Conservation (phyloP, 1,140 invertebrate species). For the Pomacea maculata region DNA sequence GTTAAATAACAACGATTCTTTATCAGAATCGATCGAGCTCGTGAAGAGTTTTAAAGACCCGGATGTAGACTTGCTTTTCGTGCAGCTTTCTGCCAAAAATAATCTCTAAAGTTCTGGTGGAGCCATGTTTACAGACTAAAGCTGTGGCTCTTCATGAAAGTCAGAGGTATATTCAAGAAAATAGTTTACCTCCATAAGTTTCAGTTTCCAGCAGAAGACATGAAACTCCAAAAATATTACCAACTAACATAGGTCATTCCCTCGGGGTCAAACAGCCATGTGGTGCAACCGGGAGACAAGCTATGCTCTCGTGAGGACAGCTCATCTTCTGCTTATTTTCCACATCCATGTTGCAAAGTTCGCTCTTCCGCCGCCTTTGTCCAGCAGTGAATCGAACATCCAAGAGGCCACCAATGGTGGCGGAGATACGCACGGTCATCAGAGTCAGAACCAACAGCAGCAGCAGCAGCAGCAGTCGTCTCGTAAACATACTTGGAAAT, state of each 20-base stretch:
- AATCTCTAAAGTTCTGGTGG: too few relatives aligned
- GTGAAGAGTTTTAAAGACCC: too few relatives aligned
- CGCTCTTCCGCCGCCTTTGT: neutral
- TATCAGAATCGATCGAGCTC: too few relatives aligned
- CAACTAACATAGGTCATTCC: neutral
- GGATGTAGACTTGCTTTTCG: too few relatives aligned
- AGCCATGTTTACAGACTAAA: too few relatives aligned
- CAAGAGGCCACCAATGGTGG: neutral
- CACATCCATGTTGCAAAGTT: neutral
- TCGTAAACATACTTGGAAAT: neutral
- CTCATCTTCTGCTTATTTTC: neutral
- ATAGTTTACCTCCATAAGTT: too few relatives aligned
- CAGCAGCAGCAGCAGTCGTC: neutral
- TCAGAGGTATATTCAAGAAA: too few relatives aligned
- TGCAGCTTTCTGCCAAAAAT: too few relatives aligned
- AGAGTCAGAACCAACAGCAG: neutral
- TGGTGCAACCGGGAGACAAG: neutral
- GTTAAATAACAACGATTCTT: too few relatives aligned
- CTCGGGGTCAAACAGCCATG: neutral
- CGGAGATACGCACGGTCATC: neutral
- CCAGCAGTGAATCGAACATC: neutral
- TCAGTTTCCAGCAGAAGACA: too few relatives aligned
- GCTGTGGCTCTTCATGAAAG: too few relatives aligned
- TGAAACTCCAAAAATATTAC: neutral
- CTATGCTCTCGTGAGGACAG: neutral